Conservation (phyloP, 2,797 vertebrate genomes). For the Sandelia bainsii region DNA sequence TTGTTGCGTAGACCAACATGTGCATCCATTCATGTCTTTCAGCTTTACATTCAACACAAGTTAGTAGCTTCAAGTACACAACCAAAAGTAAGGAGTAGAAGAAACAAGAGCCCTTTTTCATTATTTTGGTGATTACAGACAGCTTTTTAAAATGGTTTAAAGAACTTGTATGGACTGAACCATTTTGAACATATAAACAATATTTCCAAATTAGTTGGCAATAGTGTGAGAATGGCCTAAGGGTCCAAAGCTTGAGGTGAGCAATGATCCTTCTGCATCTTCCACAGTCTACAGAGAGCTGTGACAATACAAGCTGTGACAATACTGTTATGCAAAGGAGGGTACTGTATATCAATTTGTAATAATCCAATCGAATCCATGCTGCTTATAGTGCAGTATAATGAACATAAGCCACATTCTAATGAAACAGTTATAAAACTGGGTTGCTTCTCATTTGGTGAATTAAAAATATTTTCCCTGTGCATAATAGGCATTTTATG, state of each 20-base stretch:
- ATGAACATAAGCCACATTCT: not conserved
- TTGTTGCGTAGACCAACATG: not conserved
- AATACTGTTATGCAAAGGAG: constrained; percentile 5
- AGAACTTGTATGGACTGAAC: not conserved
- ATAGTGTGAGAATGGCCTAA: not conserved
- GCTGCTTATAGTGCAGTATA: not conserved
- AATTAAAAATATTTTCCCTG: too few relatives aligned
- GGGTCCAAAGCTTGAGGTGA: not conserved
- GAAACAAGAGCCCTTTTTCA: not conserved
- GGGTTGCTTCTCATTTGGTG: too few relatives aligned
- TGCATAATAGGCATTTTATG: too few relatives aligned
- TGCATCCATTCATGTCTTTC: not conserved
- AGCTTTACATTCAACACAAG: not conserved
- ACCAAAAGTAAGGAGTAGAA: not conserved
- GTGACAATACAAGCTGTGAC: too few relatives aligned
- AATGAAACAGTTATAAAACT: not conserved
- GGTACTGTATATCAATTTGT: not conserved
- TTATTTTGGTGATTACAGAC: not conserved
- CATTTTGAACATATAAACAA: not conserved
- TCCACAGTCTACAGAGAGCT: not conserved
- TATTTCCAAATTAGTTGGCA: constrained; percentile 8
- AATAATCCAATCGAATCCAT: constrained; percentile 1
- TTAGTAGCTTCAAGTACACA: not conserved
- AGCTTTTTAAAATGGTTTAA: not conserved
- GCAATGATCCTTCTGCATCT: not conserved